phyloP scores from a whole-genome alignment of 2,113 vertebrate species.

The Fukomys damarensis region DNA sequence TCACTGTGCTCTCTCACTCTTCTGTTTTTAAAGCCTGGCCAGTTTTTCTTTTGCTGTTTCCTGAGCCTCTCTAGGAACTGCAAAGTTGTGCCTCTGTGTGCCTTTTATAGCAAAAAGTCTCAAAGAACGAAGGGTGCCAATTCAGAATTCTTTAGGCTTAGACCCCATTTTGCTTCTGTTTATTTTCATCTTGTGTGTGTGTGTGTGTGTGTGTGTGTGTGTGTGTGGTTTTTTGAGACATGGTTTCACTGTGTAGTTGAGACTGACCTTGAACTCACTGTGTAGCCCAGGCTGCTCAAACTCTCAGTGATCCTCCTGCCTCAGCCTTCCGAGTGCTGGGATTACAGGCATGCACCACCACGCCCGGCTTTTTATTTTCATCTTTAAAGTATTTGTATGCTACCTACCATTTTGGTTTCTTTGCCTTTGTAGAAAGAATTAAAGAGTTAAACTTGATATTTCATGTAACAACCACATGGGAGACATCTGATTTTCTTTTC shows the following conservation, averaged over 20 bases:
- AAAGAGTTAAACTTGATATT: slow-evolving; percentile 5
- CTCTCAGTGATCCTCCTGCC: no score
- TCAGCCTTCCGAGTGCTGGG: no score
- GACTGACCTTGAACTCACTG: no score
- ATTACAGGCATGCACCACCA: no score
- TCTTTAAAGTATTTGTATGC: slow-evolving; percentile 13
- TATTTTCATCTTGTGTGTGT: slow-evolving; percentile 24
- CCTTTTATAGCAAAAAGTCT: neutral
- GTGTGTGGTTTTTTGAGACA: no score
- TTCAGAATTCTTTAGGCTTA: slow-evolving; percentile 27
- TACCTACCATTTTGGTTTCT: slow-evolving; percentile 1
- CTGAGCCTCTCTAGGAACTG: neutral
- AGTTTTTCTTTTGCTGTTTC: slow-evolving; percentile 43
- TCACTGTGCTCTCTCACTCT: slow-evolving; percentile 7
- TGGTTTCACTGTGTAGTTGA: no score
- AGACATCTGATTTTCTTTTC: neutral
- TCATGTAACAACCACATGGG: neutral
- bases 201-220: no score
- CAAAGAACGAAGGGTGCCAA: neutral
- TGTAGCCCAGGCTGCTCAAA: no score
- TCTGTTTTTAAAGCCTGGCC: neutral
- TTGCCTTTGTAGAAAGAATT: slow-evolving; percentile 13
- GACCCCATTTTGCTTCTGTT: neutral
- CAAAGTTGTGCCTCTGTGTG: neutral
- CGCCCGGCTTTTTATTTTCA: slow-evolving; percentile 4